A percentile compares a stretch with the other conserved stretches of the same genome.
Conservation (phyloP, 2,113 vertebrate species). For the Acanthochromis polyacanthus region DNA sequence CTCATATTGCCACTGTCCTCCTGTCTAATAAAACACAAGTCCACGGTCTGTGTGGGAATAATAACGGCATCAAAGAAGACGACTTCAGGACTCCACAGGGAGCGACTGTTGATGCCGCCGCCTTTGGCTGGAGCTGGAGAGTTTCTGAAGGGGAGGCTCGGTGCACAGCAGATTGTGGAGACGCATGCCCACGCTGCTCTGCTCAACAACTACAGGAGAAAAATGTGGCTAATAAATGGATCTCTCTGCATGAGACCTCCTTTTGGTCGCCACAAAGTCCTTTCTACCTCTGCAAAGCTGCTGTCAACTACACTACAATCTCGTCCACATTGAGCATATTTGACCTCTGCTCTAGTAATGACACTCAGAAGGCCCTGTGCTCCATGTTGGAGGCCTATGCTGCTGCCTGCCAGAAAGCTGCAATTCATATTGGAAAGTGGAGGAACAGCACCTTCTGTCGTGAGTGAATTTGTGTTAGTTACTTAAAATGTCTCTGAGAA, state of each 20-base stretch:
- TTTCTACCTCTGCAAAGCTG: slow-evolving; percentile 56
- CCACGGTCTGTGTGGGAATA: slow-evolving; percentile 47
- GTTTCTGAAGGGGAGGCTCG: slow-evolving; percentile 8
- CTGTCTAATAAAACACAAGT: slow-evolving; percentile 16
- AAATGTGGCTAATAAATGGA: slow-evolving; percentile 46
- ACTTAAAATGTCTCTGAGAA: neutral
- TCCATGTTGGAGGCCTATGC: slow-evolving; percentile 65
- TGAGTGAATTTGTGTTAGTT: slow-evolving; percentile 56
- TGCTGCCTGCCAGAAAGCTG: slow-evolving; percentile 61
- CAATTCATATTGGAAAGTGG: slow-evolving; percentile 53
- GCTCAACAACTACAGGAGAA: slow-evolving; percentile 27
- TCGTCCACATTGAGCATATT: slow-evolving; percentile 72
- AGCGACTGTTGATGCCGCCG: neutral
- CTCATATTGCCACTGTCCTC: slow-evolving; percentile 24
- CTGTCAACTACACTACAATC: slow-evolving; percentile 50
- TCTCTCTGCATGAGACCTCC: neutral
- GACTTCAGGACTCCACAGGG: slow-evolving; percentile 34
- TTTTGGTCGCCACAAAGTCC: slow-evolving; percentile 44
- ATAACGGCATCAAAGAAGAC: slow-evolving; percentile 29
- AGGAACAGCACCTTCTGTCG: slow-evolving; percentile 74
- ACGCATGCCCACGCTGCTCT: slow-evolving; percentile 22
- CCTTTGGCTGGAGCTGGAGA: slow-evolving; percentile 46
- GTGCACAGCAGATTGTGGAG: slow-evolving; percentile 27
- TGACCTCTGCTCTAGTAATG: slow-evolving; percentile 66
- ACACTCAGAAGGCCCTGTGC: slow-evolving; percentile 50